These are phyloP conservation scores for Podocnemis expansa DNA, from an alignment of 2,113 vertebrate species.

Conservation along the genomic window DNA sequence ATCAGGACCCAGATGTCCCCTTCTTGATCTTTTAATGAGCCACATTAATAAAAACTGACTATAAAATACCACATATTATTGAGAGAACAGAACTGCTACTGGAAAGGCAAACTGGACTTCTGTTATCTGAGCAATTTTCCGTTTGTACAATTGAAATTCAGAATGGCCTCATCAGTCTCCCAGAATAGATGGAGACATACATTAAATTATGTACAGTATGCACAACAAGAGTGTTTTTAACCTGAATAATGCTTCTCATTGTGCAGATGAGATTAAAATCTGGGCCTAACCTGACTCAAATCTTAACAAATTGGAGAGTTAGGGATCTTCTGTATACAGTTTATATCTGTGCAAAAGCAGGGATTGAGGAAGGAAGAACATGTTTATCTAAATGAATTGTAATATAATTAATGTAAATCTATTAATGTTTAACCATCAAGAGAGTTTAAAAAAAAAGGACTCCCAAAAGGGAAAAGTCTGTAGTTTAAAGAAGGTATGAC, in stretches of 20 bases:
- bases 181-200: neutral
- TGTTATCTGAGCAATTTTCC: neutral
- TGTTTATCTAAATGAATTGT: neutral
- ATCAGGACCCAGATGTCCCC: neutral
- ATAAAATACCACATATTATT: neutral
- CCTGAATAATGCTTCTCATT: neutral
- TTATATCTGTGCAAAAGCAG: neutral
- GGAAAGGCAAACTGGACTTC: neutral
- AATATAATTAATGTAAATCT: neutral
- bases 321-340: neutral
- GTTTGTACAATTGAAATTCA: neutral
- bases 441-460: neutral
- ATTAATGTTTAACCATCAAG: neutral
- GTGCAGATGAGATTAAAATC: constrained; percentile 6
- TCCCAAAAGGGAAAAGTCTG: neutral
- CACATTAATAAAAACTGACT: neutral
- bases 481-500: neutral
- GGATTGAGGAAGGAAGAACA: neutral
- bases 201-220: neutral
- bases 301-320: neutral
- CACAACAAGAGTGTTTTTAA: neutral
- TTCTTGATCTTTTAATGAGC: neutral
- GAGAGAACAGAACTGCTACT: neutral
- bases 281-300: neutral
- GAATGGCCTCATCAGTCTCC: neutral